Percentiles rank a stretch among this genome's conserved stretches.
Conservation (phyloP, 2,888 invertebrate species). For the Drosophila helvetica region DNA sequence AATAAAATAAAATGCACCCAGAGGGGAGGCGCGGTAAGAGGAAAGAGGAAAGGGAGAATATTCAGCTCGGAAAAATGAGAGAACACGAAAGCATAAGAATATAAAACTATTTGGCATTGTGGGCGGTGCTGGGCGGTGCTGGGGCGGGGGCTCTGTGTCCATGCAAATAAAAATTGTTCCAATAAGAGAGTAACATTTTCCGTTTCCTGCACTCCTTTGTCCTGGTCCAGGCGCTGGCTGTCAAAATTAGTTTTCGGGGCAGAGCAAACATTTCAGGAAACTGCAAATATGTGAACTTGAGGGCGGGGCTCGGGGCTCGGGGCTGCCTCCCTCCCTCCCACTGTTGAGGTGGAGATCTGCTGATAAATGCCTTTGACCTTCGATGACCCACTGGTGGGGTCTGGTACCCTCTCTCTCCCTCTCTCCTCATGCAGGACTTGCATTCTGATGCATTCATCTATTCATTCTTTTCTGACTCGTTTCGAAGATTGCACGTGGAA, state of each 20-base stretch:
- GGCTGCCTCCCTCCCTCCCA: not conserved
- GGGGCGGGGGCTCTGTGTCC: conserved; percentile 6
- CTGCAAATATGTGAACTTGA: conserved; percentile 44
- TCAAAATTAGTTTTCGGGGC: conserved; percentile 53
- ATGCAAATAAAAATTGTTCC: conserved; percentile 48
- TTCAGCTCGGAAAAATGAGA: not conserved
- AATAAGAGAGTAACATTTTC: conserved; percentile 45
- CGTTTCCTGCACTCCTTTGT: not conserved
- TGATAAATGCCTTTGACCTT: conserved; percentile 40
- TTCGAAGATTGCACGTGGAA: too few species aligned
- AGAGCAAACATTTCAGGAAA: conserved; percentile 43
- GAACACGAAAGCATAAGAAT: conserved; percentile 24
- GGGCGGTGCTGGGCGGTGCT: conserved; percentile 35
- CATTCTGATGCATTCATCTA: not conserved
- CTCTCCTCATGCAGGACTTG: not conserved
- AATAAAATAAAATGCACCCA: conserved; percentile 64
- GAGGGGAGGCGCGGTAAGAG: not conserved
- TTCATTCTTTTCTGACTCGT: not conserved
- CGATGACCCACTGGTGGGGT: conserved; percentile 18
- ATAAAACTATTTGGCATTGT: conserved; percentile 59
- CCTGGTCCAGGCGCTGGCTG: not conserved
- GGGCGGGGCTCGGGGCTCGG: not conserved
- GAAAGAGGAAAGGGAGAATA: not conserved
- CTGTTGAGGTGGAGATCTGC: not conserved
- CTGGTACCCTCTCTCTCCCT: too few species aligned